These are phyloP conservation scores for Lanistes nyassanus DNA, from an alignment of 1,140 invertebrate genomes.

Conservation along the genomic window DNA sequence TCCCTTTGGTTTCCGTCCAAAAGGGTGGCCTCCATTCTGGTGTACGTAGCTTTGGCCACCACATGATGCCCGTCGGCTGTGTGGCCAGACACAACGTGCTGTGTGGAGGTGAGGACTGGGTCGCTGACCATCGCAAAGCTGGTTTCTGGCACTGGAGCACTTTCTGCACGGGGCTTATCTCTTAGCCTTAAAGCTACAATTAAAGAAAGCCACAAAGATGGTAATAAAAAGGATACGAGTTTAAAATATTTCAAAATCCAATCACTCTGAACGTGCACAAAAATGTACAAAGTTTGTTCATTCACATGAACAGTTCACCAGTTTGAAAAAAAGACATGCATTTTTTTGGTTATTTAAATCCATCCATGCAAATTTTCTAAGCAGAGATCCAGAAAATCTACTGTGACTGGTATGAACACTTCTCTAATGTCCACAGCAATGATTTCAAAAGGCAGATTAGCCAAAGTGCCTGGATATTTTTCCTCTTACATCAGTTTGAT, in stretches of 20 bases:
- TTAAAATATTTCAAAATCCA: no score
- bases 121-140: slow-evolving; percentile 9
- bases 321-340: no score
- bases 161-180: not conserved
- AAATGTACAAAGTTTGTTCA: no score
- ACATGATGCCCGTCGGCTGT: slow-evolving; percentile 21
- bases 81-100: slow-evolving; percentile 19
- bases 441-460: no score
- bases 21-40: slow-evolving; percentile 30
- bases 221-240: not conserved
- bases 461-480: no score
- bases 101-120: slow-evolving; percentile 19
- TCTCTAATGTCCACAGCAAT: no score
- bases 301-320: not conserved
- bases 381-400: no score
- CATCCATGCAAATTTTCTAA: no score
- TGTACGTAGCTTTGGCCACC: slow-evolving; percentile 24
- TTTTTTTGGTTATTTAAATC: no score
- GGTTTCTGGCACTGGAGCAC: not conserved
- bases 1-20: not conserved
- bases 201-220: not conserved
- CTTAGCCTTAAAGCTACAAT: not conserved
- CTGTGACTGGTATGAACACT: no score
- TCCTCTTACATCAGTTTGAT: no score
- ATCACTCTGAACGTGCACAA: no score